A percentile compares a stretch with the other conserved stretches of the same genome.
phyloP scores from a whole-genome alignment of 2,113 vertebrate species.

The Corythornis madagascariensis region DNA sequence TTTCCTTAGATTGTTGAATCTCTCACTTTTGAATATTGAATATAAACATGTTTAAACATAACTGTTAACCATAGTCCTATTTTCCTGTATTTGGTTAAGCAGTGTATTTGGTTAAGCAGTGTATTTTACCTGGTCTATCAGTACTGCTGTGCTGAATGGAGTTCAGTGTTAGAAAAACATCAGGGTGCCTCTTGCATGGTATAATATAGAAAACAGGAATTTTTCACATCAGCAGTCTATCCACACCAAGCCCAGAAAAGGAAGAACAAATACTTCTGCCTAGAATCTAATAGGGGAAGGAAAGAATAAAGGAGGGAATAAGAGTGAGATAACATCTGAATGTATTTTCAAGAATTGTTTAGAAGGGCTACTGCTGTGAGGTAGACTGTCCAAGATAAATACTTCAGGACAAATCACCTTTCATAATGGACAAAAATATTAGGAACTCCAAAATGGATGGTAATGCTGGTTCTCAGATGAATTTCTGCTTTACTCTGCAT shows the following conservation, averaged over 20 bases:
- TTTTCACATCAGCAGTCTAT: not conserved
- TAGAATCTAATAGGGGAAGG: not conserved
- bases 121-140: not conserved
- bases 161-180: not conserved
- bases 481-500: not conserved
- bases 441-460: not conserved
- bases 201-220: not conserved
- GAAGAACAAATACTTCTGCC: slow-evolving; percentile 1
- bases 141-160: not conserved
- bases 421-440: slow-evolving; percentile 33
- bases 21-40: not conserved
- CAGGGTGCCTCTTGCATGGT: slow-evolving; percentile 1
- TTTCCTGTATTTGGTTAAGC: not conserved
- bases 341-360: not conserved
- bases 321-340: slow-evolving; percentile 23
- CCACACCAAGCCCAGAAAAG: not conserved
- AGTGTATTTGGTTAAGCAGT: not conserved
- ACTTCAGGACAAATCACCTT: slow-evolving; percentile 39
- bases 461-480: not conserved
- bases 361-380: slow-evolving; percentile 28
- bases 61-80: not conserved
- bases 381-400: slow-evolving; percentile 40
- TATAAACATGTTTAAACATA: not conserved
- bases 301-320: not conserved
- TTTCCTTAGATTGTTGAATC: not conserved